Evolutionary conservation across 2,113 vertebrate genomes (phyloP).

Genomic region (Thymallus thymallus): DNA sequence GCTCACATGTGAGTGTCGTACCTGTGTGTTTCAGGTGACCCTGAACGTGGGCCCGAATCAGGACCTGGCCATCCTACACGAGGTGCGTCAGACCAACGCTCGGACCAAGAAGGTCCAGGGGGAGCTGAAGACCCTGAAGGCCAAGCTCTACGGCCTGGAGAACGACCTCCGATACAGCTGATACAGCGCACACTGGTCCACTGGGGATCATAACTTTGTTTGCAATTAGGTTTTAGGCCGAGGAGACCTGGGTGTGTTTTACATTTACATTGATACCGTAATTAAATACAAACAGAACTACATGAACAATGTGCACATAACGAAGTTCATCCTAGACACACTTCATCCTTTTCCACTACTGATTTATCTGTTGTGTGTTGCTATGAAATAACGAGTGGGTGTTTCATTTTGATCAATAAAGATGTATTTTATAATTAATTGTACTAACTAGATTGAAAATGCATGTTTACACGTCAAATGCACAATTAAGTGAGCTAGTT

Average conservation of each 20-base stretch:
- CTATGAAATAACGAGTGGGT: not conserved
- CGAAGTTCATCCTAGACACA: not conserved
- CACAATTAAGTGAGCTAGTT: too few species aligned
- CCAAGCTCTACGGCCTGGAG: slow-evolving; percentile 88
- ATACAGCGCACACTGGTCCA: not conserved
- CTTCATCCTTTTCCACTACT: not conserved
- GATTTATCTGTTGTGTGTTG: not conserved
- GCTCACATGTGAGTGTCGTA: not conserved
- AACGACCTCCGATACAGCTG: slow-evolving; percentile 76
- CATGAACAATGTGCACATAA: not conserved
- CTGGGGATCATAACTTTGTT: not conserved
- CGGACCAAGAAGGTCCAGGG: slow-evolving; percentile 85
- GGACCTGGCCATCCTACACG: slow-evolving; percentile 86
- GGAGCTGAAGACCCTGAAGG: slow-evolving; percentile 86
- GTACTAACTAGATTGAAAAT: not conserved
- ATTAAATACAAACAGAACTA: too few species aligned
- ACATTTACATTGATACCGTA: too few species aligned
- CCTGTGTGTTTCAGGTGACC: slow-evolving; percentile 73
- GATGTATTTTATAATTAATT: not conserved
- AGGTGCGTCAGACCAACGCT: slow-evolving; percentile 83
- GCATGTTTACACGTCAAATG: not conserved
- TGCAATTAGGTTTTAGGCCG: too few species aligned
- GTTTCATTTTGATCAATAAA: not conserved
- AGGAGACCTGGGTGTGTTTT: too few species aligned
- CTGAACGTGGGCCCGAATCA: slow-evolving; percentile 81